Evolutionary conservation across 2,888 invertebrate species (phyloP).

Genomic region (Caenorhabditis panamensis): DNA sequence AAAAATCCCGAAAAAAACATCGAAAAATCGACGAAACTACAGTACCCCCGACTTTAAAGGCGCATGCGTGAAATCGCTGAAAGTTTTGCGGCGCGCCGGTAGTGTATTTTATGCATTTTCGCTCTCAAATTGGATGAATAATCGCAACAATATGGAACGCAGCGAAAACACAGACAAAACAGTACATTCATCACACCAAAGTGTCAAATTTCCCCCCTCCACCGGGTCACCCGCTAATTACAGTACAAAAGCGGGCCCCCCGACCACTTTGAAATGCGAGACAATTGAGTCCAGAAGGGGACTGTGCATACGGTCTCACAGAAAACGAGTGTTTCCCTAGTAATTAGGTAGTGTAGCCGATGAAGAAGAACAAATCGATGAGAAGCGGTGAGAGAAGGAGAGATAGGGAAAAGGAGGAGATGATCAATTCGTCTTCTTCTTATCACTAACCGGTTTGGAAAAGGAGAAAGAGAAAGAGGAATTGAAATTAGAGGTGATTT

Average conservation of each 20-base stretch:
- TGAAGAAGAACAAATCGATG: slow-evolving; percentile 40
- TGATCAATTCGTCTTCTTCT: slow-evolving; percentile 48
- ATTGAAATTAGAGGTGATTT: slow-evolving; percentile 6
- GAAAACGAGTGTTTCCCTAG: slow-evolving; percentile 41
- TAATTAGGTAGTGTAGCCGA: slow-evolving; percentile 39
- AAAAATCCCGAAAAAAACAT: too few relatives aligned
- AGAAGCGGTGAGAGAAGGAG: background rate
- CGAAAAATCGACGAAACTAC: too few relatives aligned
- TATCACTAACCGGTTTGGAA: slow-evolving; percentile 50
- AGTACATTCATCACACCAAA: slow-evolving; percentile 12
- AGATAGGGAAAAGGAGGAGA: slow-evolving; percentile 28
- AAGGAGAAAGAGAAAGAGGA: background rate
- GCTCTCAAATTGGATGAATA: too few relatives aligned
- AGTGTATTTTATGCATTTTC: too few relatives aligned
- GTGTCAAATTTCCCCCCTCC: slow-evolving; percentile 36
- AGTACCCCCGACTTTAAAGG: too few relatives aligned
- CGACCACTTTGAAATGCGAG: slow-evolving; percentile 51
- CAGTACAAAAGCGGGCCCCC: slow-evolving; percentile 15
- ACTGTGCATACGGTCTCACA: slow-evolving; percentile 47
- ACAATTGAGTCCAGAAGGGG: slow-evolving; percentile 7
- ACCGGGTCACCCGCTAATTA: slow-evolving; percentile 21
- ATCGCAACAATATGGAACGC: slow-evolving; percentile 8
- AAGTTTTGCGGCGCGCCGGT: too few relatives aligned
- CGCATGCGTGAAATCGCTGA: too few relatives aligned
- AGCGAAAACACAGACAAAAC: background rate